These are phyloP conservation scores for Motacilla tschutschensis DNA, from an alignment of 2,113 vertebrate species.

Conservation along the genomic window DNA sequence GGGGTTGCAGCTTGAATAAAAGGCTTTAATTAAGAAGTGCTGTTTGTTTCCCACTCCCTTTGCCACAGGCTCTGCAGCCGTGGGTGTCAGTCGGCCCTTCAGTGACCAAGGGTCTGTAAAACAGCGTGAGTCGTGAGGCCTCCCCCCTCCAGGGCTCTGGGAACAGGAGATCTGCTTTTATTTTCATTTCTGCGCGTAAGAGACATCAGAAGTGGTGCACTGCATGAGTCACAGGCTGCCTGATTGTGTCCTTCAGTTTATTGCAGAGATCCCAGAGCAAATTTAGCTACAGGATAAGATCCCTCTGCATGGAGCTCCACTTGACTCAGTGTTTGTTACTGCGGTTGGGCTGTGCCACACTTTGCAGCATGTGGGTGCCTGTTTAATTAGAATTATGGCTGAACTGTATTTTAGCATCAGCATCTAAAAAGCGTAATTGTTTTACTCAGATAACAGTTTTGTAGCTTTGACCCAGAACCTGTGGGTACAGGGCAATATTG, in stretches of 20 bases:
- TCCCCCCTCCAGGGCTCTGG: background rate
- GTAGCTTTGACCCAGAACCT: background rate
- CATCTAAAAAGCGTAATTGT: background rate
- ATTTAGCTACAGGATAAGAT: background rate
- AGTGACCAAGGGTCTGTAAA: background rate
- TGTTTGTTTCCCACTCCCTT: background rate
- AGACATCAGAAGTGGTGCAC: background rate
- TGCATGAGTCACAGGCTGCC: background rate
- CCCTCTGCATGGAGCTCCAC: background rate
- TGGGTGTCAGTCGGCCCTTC: background rate
- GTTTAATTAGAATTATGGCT: background rate
- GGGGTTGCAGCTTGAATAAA: background rate
- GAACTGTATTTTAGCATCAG: background rate
- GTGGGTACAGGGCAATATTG: background rate
- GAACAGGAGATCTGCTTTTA: background rate
- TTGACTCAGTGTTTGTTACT: background rate
- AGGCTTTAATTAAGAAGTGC: background rate
- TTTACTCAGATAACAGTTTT: background rate
- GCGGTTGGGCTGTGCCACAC: background rate
- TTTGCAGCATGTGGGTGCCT: background rate
- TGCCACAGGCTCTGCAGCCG: background rate
- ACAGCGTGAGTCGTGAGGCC: background rate
- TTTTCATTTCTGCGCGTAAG: background rate
- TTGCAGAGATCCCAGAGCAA: background rate
- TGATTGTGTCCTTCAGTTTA: background rate